Evolutionary conservation across 2,888 invertebrate genomes (phyloP).

Genomic region (Diplolepis rosae): DNA sequence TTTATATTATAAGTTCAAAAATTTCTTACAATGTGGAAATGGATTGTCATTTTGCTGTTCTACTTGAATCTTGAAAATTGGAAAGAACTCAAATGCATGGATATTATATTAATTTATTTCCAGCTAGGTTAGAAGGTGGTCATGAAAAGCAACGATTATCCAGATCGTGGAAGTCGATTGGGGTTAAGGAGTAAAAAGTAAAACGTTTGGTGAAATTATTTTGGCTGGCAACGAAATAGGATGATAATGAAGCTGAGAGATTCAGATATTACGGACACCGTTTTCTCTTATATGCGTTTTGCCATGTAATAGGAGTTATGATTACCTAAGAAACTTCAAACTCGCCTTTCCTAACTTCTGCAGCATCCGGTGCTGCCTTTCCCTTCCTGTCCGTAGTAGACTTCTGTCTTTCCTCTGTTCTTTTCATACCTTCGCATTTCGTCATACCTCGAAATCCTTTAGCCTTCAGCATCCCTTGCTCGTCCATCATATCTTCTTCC

Average conservation of each 20-base stretch:
- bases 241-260: conserved; percentile 48
- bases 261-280: conserved; percentile 43
- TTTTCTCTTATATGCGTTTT: conserved; percentile 41
- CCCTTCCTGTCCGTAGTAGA: conserved; percentile 14
- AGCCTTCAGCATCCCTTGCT: conserved; percentile 15
- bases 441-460: conserved; percentile 14
- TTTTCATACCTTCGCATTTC: conserved; percentile 12
- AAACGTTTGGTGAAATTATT: conserved; percentile 3
- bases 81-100: too few relatives aligned
- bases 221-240: conserved; percentile 37
- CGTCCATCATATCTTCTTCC: conserved; percentile 26
- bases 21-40: too few relatives aligned
- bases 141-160: not conserved
- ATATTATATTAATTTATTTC: too few relatives aligned
- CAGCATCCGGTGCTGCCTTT: conserved; percentile 7
- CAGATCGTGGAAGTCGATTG: not conserved
- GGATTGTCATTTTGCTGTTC: too few relatives aligned
- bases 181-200: not conserved
- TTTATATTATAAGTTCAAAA: too few relatives aligned
- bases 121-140: too few relatives aligned
- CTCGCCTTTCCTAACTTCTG: conserved; percentile 37
- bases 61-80: too few relatives aligned
- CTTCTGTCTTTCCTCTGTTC: conserved; percentile 28
- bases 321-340: conserved; percentile 45
- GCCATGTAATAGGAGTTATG: conserved; percentile 48